A percentile compares a stretch with the other conserved stretches of the same genome.
These are phyloP conservation scores for Chunga burmeisteri DNA, from an alignment of 2,113 vertebrate genomes.

Conservation along the genomic window DNA sequence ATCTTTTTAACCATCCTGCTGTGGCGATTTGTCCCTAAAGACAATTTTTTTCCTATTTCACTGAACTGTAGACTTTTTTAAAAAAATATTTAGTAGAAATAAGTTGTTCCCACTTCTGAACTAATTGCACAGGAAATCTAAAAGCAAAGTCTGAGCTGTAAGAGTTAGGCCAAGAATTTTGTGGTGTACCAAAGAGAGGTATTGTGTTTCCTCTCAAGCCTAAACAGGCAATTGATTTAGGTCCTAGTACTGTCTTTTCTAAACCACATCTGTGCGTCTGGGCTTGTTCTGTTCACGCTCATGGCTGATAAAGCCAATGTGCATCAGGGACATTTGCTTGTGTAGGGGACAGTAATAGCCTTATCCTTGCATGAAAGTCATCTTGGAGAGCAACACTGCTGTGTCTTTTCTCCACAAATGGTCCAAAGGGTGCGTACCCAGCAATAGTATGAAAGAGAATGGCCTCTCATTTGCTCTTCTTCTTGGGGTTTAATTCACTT, in stretches of 20 bases:
- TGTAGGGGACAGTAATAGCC: not conserved
- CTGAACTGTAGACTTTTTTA: not conserved
- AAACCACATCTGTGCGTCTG: not conserved
- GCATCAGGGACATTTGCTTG: not conserved
- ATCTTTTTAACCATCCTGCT: not conserved
- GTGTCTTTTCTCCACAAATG: not conserved
- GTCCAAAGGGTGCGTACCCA: not conserved
- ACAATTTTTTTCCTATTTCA: not conserved
- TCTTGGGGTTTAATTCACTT: not conserved
- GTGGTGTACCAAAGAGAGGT: not conserved
- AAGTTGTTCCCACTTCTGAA: not conserved
- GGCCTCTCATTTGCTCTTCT: not conserved
- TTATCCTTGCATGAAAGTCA: not conserved
- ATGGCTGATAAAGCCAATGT: not conserved
- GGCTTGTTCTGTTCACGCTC: not conserved
- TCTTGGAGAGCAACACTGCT: not conserved
- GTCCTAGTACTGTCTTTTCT: not conserved
- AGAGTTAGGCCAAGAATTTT: not conserved
- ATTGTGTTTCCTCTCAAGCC: not conserved
- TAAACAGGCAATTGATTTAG: not conserved
- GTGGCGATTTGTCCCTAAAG: not conserved
- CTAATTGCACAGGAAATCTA: not conserved
- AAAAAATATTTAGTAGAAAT: not conserved
- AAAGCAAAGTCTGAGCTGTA: not conserved
- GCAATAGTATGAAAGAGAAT: not conserved